Conservation (phyloP, 2,797 vertebrate genomes). For the Linurgus olivaceus region DNA sequence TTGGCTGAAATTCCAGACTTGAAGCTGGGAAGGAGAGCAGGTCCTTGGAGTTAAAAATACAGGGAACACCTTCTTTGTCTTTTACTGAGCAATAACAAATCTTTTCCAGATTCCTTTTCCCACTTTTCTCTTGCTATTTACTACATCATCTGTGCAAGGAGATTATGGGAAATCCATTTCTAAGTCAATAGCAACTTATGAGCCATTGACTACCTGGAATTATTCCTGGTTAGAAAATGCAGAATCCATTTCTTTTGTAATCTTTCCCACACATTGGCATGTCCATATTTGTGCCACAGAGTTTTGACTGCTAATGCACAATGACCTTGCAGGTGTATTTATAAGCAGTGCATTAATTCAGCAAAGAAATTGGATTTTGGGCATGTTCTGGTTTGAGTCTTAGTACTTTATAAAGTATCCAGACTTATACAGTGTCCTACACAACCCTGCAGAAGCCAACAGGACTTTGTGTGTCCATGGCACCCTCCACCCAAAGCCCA, state of each 20-base stretch:
- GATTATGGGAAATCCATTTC: slow-evolving; percentile 7
- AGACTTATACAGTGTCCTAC: neutral
- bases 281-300: neutral
- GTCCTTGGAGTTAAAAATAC: slow-evolving; percentile 24
- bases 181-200: neutral
- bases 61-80: neutral
- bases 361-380: neutral
- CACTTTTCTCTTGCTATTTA: neutral
- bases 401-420: neutral
- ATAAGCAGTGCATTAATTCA: neutral
- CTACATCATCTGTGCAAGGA: neutral
- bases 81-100: neutral
- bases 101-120: neutral
- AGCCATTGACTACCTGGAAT: neutral
- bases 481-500: neutral
- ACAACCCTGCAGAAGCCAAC: neutral
- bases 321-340: neutral
- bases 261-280: neutral
- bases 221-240: neutral
- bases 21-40: neutral
- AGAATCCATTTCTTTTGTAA: neutral
- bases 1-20: neutral
- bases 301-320: neutral
- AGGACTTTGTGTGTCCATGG: neutral
- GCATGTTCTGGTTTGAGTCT: neutral